Evolutionary conservation across 2,888 invertebrate species (phyloP).

Genomic region (Rhopalosiphum nymphaeae): DNA sequence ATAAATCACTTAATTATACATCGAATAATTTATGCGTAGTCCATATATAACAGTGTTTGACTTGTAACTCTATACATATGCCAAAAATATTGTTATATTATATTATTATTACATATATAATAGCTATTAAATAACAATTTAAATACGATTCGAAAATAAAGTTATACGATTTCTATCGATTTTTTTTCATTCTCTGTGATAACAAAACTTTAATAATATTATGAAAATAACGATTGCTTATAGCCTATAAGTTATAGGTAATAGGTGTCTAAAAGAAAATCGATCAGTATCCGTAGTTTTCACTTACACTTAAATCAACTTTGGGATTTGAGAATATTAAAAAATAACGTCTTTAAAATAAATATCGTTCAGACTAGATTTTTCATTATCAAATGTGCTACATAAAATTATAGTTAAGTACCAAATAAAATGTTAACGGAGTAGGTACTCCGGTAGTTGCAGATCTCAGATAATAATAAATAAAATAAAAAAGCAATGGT

Average conservation of each 20-base stretch:
- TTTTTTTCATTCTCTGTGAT: neutral
- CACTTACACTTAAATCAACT: neutral
- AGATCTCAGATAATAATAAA: neutral
- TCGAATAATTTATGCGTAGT: neutral
- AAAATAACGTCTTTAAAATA: neutral
- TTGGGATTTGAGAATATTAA: neutral
- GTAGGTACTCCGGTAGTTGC: too few relatives aligned
- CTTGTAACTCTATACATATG: neutral
- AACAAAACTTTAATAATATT: neutral
- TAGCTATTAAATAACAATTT: neutral
- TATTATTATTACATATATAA: neutral
- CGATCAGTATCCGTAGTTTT: neutral
- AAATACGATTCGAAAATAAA: neutral
- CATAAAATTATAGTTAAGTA: neutral
- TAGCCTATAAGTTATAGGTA: too few relatives aligned
- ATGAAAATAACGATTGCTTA: neutral
- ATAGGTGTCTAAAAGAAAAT: neutral
- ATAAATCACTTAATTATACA: neutral
- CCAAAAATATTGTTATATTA: neutral
- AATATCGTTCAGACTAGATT: neutral
- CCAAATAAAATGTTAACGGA: neutral
- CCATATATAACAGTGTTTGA: neutral
- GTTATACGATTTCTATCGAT: neutral
- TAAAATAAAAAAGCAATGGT: neutral
- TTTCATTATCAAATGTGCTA: neutral